A percentile compares a stretch with the other conserved stretches of the same genome.
Evolutionary conservation across 2,113 vertebrate genomes (phyloP).

Genomic region (Cyrtonyx montezumae): DNA sequence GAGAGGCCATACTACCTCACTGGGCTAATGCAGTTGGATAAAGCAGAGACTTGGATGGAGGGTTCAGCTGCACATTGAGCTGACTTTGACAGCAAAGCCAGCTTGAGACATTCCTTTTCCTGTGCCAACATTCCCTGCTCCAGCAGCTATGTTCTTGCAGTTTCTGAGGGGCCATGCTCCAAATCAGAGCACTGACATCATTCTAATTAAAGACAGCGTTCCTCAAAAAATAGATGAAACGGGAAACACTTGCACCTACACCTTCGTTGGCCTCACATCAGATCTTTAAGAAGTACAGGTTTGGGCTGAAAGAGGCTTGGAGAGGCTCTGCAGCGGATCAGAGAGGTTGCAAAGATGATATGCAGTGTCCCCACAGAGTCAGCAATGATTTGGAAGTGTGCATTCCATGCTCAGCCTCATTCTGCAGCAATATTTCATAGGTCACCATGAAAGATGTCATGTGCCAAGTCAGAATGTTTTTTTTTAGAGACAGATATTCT

Average conservation of each 20-base stretch:
- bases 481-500: neutral
- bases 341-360: accelerated
- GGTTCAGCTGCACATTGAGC: neutral
- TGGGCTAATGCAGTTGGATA: neutral
- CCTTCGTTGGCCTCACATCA: neutral
- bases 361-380: accelerated
- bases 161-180: neutral
- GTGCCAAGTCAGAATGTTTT: neutral
- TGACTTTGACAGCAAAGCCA: neutral
- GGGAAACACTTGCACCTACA: neutral
- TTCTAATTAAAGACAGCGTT: neutral
- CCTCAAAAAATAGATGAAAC: neutral
- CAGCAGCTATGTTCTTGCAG: neutral
- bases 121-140: neutral
- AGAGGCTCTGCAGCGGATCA: accelerated
- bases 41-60: neutral
- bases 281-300: accelerated
- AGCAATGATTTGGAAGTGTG: accelerated
- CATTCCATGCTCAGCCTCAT: neutral
- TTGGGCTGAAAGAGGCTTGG: neutral
- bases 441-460: neutral
- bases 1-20: neutral
- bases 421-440: accelerated
- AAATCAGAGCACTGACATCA: neutral
- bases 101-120: neutral